Percentiles rank a stretch among this genome's conserved stretches.
phyloP scores from a whole-genome alignment of 2,888 invertebrate species.

The Cheilosia variabilis region DNA sequence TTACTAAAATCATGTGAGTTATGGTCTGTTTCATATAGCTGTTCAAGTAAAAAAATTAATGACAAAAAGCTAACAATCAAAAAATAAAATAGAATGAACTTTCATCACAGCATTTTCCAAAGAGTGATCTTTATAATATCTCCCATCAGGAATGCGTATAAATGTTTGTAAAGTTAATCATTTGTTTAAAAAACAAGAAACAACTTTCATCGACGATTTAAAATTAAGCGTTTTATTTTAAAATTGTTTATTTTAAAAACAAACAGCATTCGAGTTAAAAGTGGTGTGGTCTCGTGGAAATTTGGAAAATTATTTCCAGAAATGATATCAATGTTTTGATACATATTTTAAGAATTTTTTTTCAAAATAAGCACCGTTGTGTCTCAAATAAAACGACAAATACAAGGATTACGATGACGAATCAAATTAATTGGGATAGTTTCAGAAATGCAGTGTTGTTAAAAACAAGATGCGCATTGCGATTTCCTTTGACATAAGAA shows the following conservation, averaged over 20 bases:
- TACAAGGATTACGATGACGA: too few relatives aligned
- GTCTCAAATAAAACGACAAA: background rate
- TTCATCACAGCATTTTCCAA: too few relatives aligned
- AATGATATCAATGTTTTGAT: conserved; percentile 31
- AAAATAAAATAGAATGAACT: too few relatives aligned
- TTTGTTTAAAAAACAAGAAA: background rate
- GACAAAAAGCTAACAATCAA: too few relatives aligned
- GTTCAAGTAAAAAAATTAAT: too few relatives aligned
- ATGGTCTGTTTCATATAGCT: too few relatives aligned
- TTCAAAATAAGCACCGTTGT: background rate
- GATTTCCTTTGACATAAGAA: too few relatives aligned
- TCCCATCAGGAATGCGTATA: background rate
- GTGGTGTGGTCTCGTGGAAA: background rate
- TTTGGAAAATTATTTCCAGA: conserved; percentile 15
- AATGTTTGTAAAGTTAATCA: background rate
- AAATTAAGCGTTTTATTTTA: background rate
- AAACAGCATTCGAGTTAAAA: background rate
- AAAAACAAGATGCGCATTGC: too few relatives aligned
- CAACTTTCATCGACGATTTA: background rate
- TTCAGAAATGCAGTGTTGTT: too few relatives aligned
- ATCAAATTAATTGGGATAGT: too few relatives aligned
- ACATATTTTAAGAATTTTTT: background rate
- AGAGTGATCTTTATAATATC: too few relatives aligned
- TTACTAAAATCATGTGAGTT: background rate
- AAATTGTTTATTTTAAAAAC: conserved; percentile 1